phyloP scores from a whole-genome alignment of 2,888 invertebrate species.

The Lasioglossum marginatum region DNA sequence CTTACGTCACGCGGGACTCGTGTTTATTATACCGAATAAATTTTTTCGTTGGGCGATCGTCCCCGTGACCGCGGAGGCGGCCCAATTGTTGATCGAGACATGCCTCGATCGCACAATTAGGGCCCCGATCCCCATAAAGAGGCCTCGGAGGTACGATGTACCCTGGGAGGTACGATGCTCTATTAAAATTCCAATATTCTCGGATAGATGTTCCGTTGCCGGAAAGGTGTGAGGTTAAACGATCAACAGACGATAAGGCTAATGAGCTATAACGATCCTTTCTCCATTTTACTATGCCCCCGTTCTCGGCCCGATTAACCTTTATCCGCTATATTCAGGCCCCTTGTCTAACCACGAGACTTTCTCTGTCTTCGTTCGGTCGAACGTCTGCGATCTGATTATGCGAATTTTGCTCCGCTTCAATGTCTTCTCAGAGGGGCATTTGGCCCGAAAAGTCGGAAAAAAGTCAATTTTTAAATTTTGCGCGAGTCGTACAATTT shows the following conservation, averaged over 20 bases:
- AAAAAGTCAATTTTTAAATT: too few species aligned
- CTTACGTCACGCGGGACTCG: conserved; percentile 63
- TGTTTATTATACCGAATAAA: conserved; percentile 55
- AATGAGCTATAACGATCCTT: conserved; percentile 75
- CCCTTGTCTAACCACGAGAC: conserved; percentile 62
- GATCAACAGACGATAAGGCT: conserved; percentile 72
- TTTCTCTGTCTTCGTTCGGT: conserved; percentile 52
- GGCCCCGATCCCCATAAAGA: conserved; percentile 7
- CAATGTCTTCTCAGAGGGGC: background rate
- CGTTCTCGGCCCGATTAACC: conserved; percentile 63
- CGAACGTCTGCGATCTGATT: background rate
- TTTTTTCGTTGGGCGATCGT: conserved; percentile 19
- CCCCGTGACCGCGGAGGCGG: background rate
- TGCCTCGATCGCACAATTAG: conserved; percentile 54
- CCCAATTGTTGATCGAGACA: conserved; percentile 35
- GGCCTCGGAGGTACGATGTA: too few species aligned
- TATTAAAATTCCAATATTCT: conserved; percentile 70
- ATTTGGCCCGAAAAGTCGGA: too few species aligned
- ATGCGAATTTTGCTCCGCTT: background rate
- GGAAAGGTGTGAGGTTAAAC: conserved; percentile 71
- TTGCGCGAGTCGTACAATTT: too few species aligned
- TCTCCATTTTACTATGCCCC: conserved; percentile 64
- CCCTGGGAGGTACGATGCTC: conserved; percentile 40
- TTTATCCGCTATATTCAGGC: conserved; percentile 69
- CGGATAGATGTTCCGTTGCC: conserved; percentile 41